phyloP scores from a whole-genome alignment of 2,888 invertebrate genomes.

The Nemoura dubitans region DNA sequence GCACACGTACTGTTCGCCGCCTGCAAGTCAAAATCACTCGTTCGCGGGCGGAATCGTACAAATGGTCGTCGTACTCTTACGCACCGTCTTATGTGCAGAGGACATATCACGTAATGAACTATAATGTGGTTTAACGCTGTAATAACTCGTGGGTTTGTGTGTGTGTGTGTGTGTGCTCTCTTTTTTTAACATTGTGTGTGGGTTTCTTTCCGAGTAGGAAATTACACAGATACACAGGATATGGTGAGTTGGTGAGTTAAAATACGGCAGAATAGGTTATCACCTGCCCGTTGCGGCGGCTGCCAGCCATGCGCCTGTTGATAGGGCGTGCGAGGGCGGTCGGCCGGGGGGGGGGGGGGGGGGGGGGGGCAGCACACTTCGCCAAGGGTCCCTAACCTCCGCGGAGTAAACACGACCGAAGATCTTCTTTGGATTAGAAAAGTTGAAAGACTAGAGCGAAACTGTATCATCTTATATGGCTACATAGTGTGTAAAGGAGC shows the following conservation, averaged over 20 bases:
- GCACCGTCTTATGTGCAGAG: not conserved
- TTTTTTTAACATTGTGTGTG: not conserved
- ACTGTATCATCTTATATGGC: conserved; percentile 14
- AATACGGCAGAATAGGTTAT: conserved; percentile 19
- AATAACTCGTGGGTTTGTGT: too few species aligned
- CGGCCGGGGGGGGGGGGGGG: not conserved
- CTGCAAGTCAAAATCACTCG: not conserved
- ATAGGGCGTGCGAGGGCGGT: not conserved
- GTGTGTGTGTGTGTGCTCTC: not conserved
- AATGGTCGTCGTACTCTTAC: not conserved
- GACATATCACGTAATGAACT: not conserved
- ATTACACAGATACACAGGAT: conserved; percentile 17
- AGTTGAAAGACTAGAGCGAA: not conserved
- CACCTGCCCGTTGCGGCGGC: conserved; percentile 21
- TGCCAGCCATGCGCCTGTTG: conserved; percentile 15
- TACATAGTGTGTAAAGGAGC: not conserved
- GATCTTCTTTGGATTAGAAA: conserved; percentile 10
- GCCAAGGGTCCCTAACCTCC: conserved; percentile 2
- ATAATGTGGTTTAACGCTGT: not conserved
- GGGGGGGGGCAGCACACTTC: not conserved
- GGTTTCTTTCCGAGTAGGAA: not conserved
- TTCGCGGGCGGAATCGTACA: not conserved
- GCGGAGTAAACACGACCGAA: conserved; percentile 23
- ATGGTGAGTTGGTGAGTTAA: not conserved
- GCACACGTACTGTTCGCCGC: not conserved